phyloP scores from a whole-genome alignment of 2,113 vertebrate genomes.

The Xenopus laevis region DNA sequence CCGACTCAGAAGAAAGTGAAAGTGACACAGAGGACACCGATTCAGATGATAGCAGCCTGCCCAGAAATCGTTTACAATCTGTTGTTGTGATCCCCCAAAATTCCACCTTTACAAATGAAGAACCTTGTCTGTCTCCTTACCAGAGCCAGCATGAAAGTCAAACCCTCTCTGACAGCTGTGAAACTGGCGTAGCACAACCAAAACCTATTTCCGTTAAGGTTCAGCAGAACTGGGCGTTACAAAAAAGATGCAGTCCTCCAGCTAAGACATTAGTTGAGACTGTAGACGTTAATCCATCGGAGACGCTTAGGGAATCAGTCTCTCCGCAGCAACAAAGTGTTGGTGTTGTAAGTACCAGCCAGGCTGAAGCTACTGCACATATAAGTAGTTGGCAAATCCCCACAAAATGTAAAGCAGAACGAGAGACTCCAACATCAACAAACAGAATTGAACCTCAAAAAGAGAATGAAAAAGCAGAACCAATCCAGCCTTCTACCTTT shows the following conservation, averaged over 20 bases:
- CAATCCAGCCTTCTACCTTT: slow-evolving; percentile 12
- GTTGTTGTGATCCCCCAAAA: slow-evolving; percentile 92
- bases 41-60: slow-evolving; percentile 77
- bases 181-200: slow-evolving; percentile 55
- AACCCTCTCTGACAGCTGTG: slow-evolving; percentile 63
- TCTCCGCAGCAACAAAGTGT: slow-evolving; percentile 69
- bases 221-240: slow-evolving; percentile 43
- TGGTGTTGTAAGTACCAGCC: slow-evolving; percentile 89
- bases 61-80: slow-evolving; percentile 85
- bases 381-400: background rate
- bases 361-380: slow-evolving; percentile 60
- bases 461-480: background rate
- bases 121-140: slow-evolving; percentile 59
- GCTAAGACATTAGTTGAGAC: slow-evolving; percentile 57
- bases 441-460: background rate
- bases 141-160: slow-evolving; percentile 50
- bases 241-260: slow-evolving; percentile 44
- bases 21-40: slow-evolving; percentile 88
- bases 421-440: background rate
- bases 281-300: slow-evolving; percentile 46
- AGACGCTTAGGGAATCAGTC: slow-evolving; percentile 47
- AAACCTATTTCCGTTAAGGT: slow-evolving; percentile 45
- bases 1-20: slow-evolving; percentile 56
- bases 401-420: background rate
- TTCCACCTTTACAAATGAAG: slow-evolving; percentile 77